Base-by-base conservation (phyloP, 2,113 vertebrate genomes). In the Syrmaticus mikado region DNA sequence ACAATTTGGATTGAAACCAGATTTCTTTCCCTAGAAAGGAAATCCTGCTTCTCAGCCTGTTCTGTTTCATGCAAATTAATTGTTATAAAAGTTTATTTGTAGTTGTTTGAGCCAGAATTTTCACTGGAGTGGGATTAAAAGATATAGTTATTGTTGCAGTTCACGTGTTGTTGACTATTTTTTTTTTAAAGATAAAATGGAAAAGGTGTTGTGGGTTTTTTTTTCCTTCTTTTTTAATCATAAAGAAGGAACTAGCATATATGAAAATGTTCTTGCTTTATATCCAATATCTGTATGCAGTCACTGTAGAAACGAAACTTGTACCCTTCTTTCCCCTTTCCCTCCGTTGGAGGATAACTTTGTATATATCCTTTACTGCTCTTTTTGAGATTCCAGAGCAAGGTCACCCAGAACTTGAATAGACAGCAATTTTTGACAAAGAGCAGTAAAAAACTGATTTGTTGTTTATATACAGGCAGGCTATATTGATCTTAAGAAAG, bases 61-160 rank as follows among this genome's bases (percentile, higher is more conserved):
- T 90, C 38, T 90, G 43, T 88, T 81, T 94, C 94, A 94, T 81
- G 50, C 20, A 83, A 90, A 90, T 52, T 81, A 72, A 74, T 90
- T 65, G 55, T 78, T 90, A 48, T 28, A 83, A 76, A 86, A 77
- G 70, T 93, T 90, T 93, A 14, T 67, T 93, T 65, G 30, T 53
- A 86, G 55, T 67, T 90, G 68, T 85, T 71, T 68, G 4, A 66
- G 61, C 82, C 85, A 92, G 61, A 82, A 88, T 62, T 96, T 90
- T 74, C 82, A 36, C 68, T 86, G 41, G 65, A 91, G 36, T 71
- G 3, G 4, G 68, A 22, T 81, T 75, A 90, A 65, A 67, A 74
- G 34, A 32, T 18, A 34, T 50, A 16, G 55, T 81, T 80, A 70
- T 77, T 90, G 50, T 91, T 43, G 73, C n/a, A 83, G 62, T 61